Evolutionary conservation across 2,888 invertebrate species (phyloP).

Genomic region (Papilio gigon): DNA sequence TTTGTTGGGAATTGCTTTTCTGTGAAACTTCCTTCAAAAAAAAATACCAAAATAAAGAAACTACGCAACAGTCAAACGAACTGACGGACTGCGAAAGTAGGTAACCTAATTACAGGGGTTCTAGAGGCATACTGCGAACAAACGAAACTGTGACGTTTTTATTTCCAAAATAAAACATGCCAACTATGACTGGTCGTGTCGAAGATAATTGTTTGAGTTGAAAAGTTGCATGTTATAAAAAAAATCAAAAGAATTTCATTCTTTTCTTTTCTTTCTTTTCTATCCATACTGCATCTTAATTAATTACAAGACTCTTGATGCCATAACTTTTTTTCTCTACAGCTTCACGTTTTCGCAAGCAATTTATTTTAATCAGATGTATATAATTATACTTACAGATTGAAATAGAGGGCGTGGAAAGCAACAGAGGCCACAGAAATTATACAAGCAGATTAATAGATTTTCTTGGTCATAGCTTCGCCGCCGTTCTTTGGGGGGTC

Average conservation of each 20-base stretch:
- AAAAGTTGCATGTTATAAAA: slow-evolving; percentile 47
- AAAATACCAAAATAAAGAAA: slow-evolving; percentile 30
- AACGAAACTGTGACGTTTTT: slow-evolving; percentile 17
- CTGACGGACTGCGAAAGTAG: slow-evolving; percentile 32
- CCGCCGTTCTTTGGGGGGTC: slow-evolving; percentile 4
- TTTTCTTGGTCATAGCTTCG: slow-evolving; percentile 5
- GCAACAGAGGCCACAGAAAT: slow-evolving; percentile 42
- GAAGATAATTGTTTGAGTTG: slow-evolving; percentile 20
- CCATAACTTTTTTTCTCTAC: slow-evolving; percentile 60
- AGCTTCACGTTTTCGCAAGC: slow-evolving; percentile 59
- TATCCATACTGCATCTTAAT: slow-evolving; percentile 59
- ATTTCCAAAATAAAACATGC: slow-evolving; percentile 10
- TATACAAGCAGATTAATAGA: slow-evolving; percentile 33
- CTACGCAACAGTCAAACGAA: slow-evolving; percentile 23
- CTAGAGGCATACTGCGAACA: slow-evolving; percentile 16
- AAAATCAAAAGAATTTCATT: no score
- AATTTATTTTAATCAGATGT: slow-evolving; percentile 69
- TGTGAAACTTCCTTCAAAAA: slow-evolving; percentile 28
- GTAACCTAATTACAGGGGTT: slow-evolving; percentile 40
- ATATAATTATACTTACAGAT: slow-evolving; percentile 69
- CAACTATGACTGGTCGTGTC: slow-evolving; percentile 30
- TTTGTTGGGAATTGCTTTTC: slow-evolving; percentile 26
- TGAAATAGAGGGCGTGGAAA: slow-evolving; percentile 48
- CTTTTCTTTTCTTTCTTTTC: no score
- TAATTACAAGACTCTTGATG: slow-evolving; percentile 68